phyloP scores from a whole-genome alignment of 1,140 invertebrate species.

The Acromyrmex charruanus region DNA sequence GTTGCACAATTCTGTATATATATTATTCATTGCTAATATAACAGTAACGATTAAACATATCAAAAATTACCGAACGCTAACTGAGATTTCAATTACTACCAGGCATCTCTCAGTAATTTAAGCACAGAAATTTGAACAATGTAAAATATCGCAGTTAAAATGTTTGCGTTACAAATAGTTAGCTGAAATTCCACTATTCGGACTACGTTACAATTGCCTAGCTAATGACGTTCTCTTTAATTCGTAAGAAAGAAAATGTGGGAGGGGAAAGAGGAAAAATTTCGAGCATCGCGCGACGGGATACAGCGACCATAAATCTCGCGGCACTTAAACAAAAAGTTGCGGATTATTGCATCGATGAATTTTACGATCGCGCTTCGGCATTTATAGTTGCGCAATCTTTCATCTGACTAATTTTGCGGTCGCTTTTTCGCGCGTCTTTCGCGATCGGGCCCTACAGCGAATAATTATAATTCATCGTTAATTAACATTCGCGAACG shows the following conservation, averaged over 20 bases:
- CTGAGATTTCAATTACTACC: conserved; percentile 51
- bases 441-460: background rate
- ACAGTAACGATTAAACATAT: conserved; percentile 56
- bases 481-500: conserved; percentile 78
- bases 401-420: conserved; percentile 43
- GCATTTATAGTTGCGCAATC: conserved; percentile 59
- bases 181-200: conserved; percentile 15
- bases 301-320: conserved; percentile 19
- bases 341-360: conserved; percentile 42
- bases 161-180: conserved; percentile 18
- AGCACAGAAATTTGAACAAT: conserved; percentile 32
- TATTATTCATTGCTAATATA: conserved; percentile 34
- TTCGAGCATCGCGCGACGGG: conserved; percentile 11
- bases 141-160: conserved; percentile 51
- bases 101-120: conserved; percentile 27
- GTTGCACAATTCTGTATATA: background rate
- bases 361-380: conserved; percentile 59
- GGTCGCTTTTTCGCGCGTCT: conserved; percentile 38
- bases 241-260: background rate
- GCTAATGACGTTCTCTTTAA: background rate
- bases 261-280: background rate
- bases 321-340: conserved; percentile 36
- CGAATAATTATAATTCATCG: conserved; percentile 77
- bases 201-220: background rate
- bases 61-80: conserved; percentile 55